These are phyloP conservation scores for Emydoidea blandingii DNA, from an alignment of 2,797 vertebrate species.

Conservation along the genomic window DNA sequence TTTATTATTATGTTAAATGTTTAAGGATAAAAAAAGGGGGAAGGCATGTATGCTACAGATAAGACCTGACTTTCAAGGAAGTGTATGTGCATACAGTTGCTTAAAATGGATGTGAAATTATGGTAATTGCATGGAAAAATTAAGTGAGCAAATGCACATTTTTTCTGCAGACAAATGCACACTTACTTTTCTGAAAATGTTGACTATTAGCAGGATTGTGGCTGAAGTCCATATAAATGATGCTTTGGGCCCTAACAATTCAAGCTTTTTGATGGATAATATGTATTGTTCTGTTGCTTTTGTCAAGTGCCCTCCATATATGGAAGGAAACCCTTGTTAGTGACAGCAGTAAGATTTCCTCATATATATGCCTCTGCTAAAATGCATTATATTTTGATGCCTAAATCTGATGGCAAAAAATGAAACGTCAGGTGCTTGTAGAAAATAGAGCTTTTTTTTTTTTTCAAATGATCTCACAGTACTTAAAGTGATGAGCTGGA, in stretches of 20 bases:
- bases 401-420: slow-evolving; percentile 2
- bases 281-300: neutral
- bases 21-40: neutral
- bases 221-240: slow-evolving; percentile 22
- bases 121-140: neutral
- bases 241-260: neutral
- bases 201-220: neutral
- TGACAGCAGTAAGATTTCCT: neutral
- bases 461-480: neutral
- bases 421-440: neutral
- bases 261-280: neutral
- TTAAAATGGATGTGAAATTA: neutral
- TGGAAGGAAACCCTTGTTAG: slow-evolving; percentile 7
- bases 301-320: neutral
- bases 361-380: neutral
- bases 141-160: neutral
- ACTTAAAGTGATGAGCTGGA: slow-evolving; percentile 14
- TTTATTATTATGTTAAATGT: neutral
- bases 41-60: neutral
- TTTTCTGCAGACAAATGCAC: neutral
- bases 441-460: neutral
- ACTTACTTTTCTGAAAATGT: neutral
- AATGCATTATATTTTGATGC: neutral
- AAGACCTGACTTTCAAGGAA: neutral
- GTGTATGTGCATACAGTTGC: neutral